These are phyloP conservation scores for Lagodon rhomboides DNA, from an alignment of 2,797 vertebrate genomes.

Conservation along the genomic window DNA sequence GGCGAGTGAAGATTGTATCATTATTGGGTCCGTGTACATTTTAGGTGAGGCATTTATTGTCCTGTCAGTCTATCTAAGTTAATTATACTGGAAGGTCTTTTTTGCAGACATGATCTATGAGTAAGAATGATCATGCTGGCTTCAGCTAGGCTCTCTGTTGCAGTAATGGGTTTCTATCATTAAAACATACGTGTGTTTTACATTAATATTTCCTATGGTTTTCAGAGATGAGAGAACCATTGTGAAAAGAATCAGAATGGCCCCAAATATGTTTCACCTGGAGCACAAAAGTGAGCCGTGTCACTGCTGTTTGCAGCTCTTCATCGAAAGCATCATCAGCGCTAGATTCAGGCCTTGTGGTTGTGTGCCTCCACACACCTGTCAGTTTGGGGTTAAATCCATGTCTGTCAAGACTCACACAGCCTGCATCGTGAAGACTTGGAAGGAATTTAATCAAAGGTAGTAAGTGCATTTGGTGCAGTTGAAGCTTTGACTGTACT, in stretches of 20 bases:
- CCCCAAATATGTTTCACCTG: not conserved
- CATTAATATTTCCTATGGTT: not conserved
- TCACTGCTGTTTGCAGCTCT: not conserved
- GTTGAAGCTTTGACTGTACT: too few relatives aligned
- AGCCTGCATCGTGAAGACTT: too few relatives aligned
- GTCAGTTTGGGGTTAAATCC: too few relatives aligned
- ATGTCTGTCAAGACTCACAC: too few relatives aligned
- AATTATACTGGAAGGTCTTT: not conserved
- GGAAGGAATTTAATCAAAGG: too few relatives aligned
- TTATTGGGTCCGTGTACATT: not conserved
- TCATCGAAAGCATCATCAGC: not conserved
- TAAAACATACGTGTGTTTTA: not conserved
- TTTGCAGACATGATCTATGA: not conserved
- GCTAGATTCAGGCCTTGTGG: too few relatives aligned
- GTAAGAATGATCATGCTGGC: not conserved
- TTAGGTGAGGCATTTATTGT: constrained; percentile 2
- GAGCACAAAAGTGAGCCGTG: not conserved
- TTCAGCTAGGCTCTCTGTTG: not conserved
- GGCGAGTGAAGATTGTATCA: not conserved
- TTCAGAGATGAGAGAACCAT: not conserved
- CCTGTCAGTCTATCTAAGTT: not conserved
- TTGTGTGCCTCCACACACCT: too few relatives aligned
- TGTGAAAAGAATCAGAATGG: not conserved
- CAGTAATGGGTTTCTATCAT: not conserved
- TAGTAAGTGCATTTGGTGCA: too few relatives aligned